These are phyloP conservation scores for Argynnis bischoffii DNA, from an alignment of 2,888 invertebrate species.

Conservation along the genomic window DNA sequence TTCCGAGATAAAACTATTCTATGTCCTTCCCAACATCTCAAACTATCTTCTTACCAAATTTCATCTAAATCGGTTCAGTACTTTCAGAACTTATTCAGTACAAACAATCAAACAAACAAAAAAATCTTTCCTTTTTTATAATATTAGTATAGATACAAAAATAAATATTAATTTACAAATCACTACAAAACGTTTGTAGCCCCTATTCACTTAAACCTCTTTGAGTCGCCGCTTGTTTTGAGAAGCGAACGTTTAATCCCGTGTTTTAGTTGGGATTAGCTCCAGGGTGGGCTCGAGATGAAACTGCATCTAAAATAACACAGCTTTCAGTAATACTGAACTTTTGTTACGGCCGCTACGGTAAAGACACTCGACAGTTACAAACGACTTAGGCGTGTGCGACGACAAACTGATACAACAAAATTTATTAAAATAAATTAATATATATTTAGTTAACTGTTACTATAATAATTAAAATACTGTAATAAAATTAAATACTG, in stretches of 20 bases:
- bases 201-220: slow-evolving; percentile 16
- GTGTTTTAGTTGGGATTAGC: slow-evolving; percentile 45
- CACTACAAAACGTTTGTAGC: background rate
- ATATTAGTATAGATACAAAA: background rate
- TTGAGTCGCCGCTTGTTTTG: slow-evolving; percentile 41
- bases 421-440: too few species aligned
- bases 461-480: too few species aligned
- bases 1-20: too few species aligned
- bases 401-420: background rate
- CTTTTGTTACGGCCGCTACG: background rate
- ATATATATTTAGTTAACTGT: too few species aligned
- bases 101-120: too few species aligned
- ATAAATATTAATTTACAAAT: slow-evolving; percentile 11
- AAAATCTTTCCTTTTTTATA: too few species aligned
- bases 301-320: slow-evolving; percentile 40
- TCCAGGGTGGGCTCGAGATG: slow-evolving; percentile 53
- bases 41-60: too few species aligned
- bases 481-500: too few species aligned
- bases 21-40: too few species aligned
- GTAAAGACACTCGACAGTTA: background rate
- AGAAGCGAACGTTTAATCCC: slow-evolving; percentile 37
- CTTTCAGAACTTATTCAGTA: too few species aligned
- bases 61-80: too few species aligned
- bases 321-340: slow-evolving; percentile 21
- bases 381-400: background rate